Evolutionary conservation across 2,888 invertebrate species (phyloP), one percentile per base, ranked within the genome.

Genomic region (Neuroscelio doddi): DNA sequence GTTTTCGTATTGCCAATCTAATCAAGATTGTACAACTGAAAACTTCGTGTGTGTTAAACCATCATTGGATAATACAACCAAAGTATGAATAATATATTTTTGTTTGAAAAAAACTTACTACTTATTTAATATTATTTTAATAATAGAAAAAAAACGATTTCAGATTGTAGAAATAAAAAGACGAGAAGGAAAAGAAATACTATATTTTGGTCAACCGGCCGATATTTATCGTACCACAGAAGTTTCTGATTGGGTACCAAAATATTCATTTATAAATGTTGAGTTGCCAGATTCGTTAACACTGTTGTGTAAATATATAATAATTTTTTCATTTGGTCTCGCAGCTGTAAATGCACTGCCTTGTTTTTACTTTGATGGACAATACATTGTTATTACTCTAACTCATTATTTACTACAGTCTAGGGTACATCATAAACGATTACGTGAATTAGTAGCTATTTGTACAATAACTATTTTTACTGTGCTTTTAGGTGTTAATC

Each of bases 351-450:
- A 98, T 86, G 90, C 96, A 4, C 89, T 98, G 59, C 98, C 98
- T 0, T 96, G 97, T 83, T 93, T 95, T 81, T 94, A 92, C 64
- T 91, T 97, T 80, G 98, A 98, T 85, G 98, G 98, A 0, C 94
- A 97, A 80, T 92, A 93, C 83, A 96, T 98, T 74, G 88, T 92
- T 39, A 89, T 89, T 76, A 89, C 90, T 65, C 84, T 94, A 45
- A 88, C 90, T 62, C 89, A 90, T 80, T 85, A 89, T 69, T 82
- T 90, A 67, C 80, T 89, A 52, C 84, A 85, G 38, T 84, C 85
- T 21, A 80, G 79, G 55, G 81, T 87, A 63, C 82, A 85, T 78
- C 89, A 84, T 83, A 88, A 87, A 80, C 87, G 86, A 77, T 87
- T 84, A 81, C 88, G 89, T 77, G 90, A 87, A 80, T 87, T 89